Evolutionary conservation across 1,140 invertebrate species (phyloP).

Genomic region (Bombus consobrinus): DNA sequence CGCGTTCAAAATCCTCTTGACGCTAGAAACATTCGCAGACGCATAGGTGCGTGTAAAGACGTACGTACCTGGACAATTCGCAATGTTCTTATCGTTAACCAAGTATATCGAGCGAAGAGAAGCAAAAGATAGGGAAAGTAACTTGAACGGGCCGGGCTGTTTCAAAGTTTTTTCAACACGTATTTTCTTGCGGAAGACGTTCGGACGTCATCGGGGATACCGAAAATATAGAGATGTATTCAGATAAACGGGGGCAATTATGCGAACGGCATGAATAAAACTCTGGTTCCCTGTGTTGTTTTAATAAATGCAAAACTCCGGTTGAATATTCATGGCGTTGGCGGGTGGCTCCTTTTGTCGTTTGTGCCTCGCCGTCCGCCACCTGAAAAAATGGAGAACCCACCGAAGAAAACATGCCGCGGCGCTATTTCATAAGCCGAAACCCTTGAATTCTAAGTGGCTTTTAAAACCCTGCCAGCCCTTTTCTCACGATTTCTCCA

Average conservation of each 20-base stretch:
- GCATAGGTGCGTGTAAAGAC: not conserved
- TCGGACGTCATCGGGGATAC: slow-evolving; percentile 20
- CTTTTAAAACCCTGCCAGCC: not conserved
- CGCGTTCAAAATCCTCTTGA: not conserved
- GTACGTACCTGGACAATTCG: too few species aligned
- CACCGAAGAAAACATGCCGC: slow-evolving; percentile 26
- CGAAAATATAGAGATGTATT: slow-evolving; percentile 71
- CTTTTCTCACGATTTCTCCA: not conserved
- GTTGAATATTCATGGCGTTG: slow-evolving; percentile 78
- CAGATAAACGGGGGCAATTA: slow-evolving; percentile 77
- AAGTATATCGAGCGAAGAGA: too few species aligned
- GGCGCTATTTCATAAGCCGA: not conserved
- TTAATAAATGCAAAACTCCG: slow-evolving; percentile 80
- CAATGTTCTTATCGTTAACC: too few species aligned
- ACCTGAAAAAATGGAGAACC: slow-evolving; percentile 48
- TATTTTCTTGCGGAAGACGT: not conserved
- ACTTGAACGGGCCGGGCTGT: not conserved
- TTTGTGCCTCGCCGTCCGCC: slow-evolving; percentile 52
- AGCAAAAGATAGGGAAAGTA: not conserved
- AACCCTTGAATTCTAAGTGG: not conserved
- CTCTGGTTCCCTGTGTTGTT: slow-evolving; percentile 73
- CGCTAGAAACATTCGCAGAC: not conserved
- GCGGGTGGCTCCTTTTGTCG: slow-evolving; percentile 79
- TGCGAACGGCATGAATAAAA: slow-evolving; percentile 75
- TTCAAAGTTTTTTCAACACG: not conserved